Evolutionary conservation across 2,888 invertebrate species (phyloP).

Genomic region (Dryomyza anilis): DNA sequence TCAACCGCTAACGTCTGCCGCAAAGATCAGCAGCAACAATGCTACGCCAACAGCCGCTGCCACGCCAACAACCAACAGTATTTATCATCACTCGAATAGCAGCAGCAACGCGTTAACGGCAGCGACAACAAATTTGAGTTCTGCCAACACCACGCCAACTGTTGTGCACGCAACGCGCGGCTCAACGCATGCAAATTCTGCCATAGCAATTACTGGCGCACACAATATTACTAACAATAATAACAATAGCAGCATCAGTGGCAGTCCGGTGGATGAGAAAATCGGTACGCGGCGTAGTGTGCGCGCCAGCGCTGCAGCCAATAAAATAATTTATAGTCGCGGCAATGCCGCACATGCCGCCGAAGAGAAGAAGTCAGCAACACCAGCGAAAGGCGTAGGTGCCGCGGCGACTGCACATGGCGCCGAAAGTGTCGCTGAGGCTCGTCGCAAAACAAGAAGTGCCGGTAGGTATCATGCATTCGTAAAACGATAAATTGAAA

Average conservation of each 20-base stretch:
- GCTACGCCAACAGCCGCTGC: slow-evolving; percentile 18
- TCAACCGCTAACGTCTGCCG: slow-evolving; percentile 31
- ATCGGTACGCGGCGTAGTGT: slow-evolving; percentile 67
- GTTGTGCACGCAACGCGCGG: slow-evolving; percentile 51
- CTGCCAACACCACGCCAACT: slow-evolving; percentile 26
- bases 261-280: slow-evolving; percentile 59
- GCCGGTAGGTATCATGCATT: slow-evolving; percentile 63
- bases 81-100: slow-evolving; percentile 20
- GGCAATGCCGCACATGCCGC: slow-evolving; percentile 45
- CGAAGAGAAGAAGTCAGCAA: slow-evolving; percentile 39
- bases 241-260: slow-evolving; percentile 37
- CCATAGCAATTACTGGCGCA: slow-evolving; percentile 27
- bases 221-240: too few species aligned
- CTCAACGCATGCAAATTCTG: slow-evolving; percentile 34
- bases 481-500: not conserved
- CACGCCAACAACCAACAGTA: slow-evolving; percentile 3
- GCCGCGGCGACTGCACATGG: slow-evolving; percentile 50
- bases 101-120: slow-evolving; percentile 24
- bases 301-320: slow-evolving; percentile 59
- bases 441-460: slow-evolving; percentile 71
- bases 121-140: slow-evolving; percentile 20
- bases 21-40: too few species aligned
- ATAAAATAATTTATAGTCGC: slow-evolving; percentile 60
- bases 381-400: slow-evolving; percentile 46
- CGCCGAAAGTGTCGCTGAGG: slow-evolving; percentile 51